Base-by-base conservation (phyloP, 1,140 invertebrate species). In the Caligus rogercresseyi region DNA sequence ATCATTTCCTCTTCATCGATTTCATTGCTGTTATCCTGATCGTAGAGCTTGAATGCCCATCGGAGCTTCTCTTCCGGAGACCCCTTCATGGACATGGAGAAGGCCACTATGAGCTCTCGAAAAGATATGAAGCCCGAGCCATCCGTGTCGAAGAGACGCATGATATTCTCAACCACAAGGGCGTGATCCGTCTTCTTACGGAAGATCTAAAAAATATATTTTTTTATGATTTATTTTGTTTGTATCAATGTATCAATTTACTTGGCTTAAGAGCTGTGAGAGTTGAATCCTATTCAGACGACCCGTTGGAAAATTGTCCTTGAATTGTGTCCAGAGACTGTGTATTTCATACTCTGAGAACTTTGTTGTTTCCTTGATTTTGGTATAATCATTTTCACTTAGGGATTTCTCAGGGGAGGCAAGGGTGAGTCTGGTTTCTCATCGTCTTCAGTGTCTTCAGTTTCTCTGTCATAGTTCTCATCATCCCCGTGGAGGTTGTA, bases 21-120 rank as follows among this genome's bases (percentile, higher is more conserved):
- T n/a, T n/a, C 19, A 54, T 20, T 20, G 20, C 53, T 54, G 21
- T 20, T 54, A 21, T 54, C 53, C 53, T 54, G 53, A 54, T 54
- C 53, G 20, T 54, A 54, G 15, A 54, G 53, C 16, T 54, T 54
- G 16, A 54, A 54, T 16, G 53, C 53, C 53, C 53, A 54, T 7
- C 19, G 15, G 15, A 54, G 20, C 19, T 54, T 54, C 11, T 54
- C 53, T 7, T 20, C 14, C 19, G 16, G 7, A 15, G 53, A 54
- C 7, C 31, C 31, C n/a, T 43, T 43, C 31, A 43, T 43, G 31
- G 31, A 43, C 31, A 43, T 43, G 31, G 31, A 43, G 31, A 43
- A 43, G 31, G 31, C 31, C 7, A 43, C 31, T 43, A 43, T 43
- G n/a, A 43, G 31, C 31, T 43, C 31, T 7, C 31, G 31, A 43